Percentiles rank a stretch among this genome's conserved stretches.
Evolutionary conservation across 2,113 vertebrate genomes (phyloP).

Genomic region (Ibidorhyncha struthersii): DNA sequence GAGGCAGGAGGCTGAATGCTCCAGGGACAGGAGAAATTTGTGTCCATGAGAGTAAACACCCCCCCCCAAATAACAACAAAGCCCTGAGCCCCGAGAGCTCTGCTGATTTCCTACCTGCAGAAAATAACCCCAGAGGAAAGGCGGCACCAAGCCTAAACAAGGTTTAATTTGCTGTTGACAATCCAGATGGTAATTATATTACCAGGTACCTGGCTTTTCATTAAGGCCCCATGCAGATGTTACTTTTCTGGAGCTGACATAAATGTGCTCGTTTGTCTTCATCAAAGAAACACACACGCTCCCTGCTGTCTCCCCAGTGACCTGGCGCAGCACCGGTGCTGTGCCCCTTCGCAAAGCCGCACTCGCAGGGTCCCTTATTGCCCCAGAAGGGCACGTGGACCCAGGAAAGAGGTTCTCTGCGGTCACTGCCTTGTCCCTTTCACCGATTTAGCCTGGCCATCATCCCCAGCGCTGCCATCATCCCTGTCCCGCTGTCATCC

Average conservation of each 20-base stretch:
- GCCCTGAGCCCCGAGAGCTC: neutral
- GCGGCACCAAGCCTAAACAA: neutral
- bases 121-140: neutral
- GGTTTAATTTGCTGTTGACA: constrained; percentile 10
- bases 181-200: neutral
- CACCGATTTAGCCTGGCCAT: neutral
- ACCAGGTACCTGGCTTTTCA: neutral
- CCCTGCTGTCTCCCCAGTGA: neutral
- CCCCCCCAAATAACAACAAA: neutral
- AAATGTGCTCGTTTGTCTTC: neutral
- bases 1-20: neutral
- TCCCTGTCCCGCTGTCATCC: neutral
- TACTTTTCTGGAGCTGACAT: neutral
- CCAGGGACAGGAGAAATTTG: neutral
- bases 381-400: neutral
- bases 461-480: neutral
- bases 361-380: neutral
- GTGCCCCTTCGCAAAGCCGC: neutral
- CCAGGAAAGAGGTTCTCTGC: neutral
- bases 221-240: neutral
- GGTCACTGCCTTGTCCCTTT: neutral
- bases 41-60: neutral
- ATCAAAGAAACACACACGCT: neutral
- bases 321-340: neutral
- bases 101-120: neutral